These are phyloP conservation scores for Rattus rattus DNA, from an alignment of 2,113 vertebrate species.

Conservation along the genomic window DNA sequence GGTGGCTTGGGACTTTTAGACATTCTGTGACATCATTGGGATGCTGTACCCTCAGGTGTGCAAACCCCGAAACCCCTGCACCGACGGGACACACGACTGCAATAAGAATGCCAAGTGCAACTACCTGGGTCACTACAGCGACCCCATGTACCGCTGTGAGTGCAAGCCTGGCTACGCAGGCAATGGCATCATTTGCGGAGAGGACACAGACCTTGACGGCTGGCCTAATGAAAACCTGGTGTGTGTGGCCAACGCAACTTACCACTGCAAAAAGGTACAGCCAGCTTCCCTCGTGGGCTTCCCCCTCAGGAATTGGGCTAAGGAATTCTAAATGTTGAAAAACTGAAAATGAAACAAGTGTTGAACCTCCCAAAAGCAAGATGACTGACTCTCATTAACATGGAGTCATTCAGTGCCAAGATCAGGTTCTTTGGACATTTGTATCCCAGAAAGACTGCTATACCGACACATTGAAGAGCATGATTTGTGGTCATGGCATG, in stretches of 20 bases:
- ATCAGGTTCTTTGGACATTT: not conserved
- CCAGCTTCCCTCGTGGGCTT: fast-evolving
- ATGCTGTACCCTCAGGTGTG: constrained; percentile 90
- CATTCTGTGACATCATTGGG: not conserved
- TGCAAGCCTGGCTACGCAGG: constrained; percentile 98
- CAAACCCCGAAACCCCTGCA: constrained; percentile 95
- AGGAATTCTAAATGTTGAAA: not conserved
- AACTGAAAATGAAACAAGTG: not conserved
- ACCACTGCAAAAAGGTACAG: constrained; percentile 98
- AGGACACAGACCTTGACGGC: constrained; percentile 96
- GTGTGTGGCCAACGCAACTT: constrained; percentile 97
- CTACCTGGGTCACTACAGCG: constrained; percentile 96
- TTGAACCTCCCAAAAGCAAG: not conserved
- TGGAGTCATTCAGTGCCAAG: not conserved
- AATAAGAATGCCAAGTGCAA: constrained; percentile 98
- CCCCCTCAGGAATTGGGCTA: not conserved
- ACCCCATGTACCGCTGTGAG: constrained; percentile 98
- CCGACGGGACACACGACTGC: constrained; percentile 95
- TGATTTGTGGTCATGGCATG: not conserved
- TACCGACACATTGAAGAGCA: not conserved
- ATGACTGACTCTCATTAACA: not conserved
- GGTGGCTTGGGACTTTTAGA: not conserved
- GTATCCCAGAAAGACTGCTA: not conserved
- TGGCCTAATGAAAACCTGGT: constrained; percentile 95
- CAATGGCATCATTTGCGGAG: constrained; percentile 96